Conservation (phyloP, 2,113 vertebrate genomes). For the Grammomys surdaster region DNA sequence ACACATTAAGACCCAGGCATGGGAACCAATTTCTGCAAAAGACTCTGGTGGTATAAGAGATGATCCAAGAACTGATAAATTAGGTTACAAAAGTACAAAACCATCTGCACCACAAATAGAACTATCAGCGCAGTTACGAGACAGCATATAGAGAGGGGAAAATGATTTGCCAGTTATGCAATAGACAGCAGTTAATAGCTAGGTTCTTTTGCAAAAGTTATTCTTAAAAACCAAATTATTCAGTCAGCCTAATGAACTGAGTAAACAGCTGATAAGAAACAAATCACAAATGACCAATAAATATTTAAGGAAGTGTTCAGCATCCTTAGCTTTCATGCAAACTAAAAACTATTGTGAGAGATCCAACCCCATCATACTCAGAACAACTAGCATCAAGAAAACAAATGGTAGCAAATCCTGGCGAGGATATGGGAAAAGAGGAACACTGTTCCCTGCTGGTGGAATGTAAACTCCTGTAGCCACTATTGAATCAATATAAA, state of each 20-base stretch:
- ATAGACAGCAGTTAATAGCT: neutral
- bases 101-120: neutral
- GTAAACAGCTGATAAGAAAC: neutral
- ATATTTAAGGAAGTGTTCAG: neutral
- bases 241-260: neutral
- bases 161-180: neutral
- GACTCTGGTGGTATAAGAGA: neutral
- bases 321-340: neutral
- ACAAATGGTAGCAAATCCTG: neutral
- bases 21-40: neutral
- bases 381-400: neutral
- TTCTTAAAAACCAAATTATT: neutral
- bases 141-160: neutral
- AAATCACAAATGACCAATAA: neutral
- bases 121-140: neutral
- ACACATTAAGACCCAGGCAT: neutral
- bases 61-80: neutral
- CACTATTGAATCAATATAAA: neutral
- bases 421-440: neutral
- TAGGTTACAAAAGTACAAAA: neutral
- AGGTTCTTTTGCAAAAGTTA: neutral
- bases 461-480: accelerated
- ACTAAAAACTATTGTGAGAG: neutral
- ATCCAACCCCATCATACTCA: accelerated
- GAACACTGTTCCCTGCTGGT: neutral